A percentile compares a stretch with the other conserved stretches of the same genome.
Conservation (phyloP, 2,888 invertebrate genomes). For the Drosophila birchii region DNA sequence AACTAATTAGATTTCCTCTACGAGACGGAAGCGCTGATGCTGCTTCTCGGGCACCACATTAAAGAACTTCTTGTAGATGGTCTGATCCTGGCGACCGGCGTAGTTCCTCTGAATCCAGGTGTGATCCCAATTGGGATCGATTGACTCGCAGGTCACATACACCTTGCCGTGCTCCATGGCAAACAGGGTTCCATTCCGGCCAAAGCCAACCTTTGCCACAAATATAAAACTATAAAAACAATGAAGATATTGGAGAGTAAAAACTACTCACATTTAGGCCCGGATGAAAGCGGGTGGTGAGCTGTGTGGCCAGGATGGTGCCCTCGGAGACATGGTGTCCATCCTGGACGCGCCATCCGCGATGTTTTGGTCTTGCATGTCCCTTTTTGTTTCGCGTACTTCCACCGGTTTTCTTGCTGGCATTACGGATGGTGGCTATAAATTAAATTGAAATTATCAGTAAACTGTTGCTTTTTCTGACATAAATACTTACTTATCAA, state of each 20-base stretch:
- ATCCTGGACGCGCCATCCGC: conserved; percentile 92
- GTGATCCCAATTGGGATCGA: conserved; percentile 92
- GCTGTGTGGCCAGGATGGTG: conserved; percentile 89
- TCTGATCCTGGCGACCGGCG: conserved; percentile 87
- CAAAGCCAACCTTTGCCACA: conserved; percentile 91
- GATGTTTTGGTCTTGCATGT: conserved; percentile 89
- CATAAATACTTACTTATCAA: conserved; percentile 70
- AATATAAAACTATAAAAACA: too few species aligned
- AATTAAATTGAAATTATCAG: background rate
- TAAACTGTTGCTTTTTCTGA: background rate
- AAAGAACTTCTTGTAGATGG: conserved; percentile 93
- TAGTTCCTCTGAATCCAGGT: conserved; percentile 89
- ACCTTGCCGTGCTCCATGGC: conserved; percentile 93
- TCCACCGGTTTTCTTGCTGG: conserved; percentile 91
- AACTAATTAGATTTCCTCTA: conserved; percentile 88
- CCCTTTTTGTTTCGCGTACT: conserved; percentile 89
- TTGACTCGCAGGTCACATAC: conserved; percentile 91
- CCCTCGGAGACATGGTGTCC: conserved; percentile 88
- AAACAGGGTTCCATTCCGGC: conserved; percentile 91
- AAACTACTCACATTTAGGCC: conserved; percentile 89
- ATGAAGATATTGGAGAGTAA: too few species aligned
- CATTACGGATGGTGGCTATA: conserved; percentile 85
- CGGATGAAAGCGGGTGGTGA: conserved; percentile 90
- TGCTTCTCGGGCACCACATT: conserved; percentile 92
- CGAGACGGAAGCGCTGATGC: conserved; percentile 91